phyloP scores from a whole-genome alignment of 2,888 invertebrate species.

The Cephus runcator region DNA sequence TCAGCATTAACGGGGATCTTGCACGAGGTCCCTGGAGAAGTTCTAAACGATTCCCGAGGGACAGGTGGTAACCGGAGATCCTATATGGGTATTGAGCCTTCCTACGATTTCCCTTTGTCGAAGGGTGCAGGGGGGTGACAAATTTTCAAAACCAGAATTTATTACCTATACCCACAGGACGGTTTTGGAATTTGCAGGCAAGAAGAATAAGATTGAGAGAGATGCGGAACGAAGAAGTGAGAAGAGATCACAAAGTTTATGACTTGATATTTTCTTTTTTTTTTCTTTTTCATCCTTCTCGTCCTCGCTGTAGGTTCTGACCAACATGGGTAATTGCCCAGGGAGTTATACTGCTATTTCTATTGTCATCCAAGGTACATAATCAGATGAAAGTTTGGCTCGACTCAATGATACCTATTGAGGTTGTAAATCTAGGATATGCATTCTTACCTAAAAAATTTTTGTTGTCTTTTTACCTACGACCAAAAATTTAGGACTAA shows the following conservation, averaged over 20 bases:
- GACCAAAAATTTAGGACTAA: background rate
- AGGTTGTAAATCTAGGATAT: background rate
- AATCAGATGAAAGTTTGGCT: background rate
- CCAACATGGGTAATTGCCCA: background rate
- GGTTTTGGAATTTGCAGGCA: slow-evolving; percentile 5
- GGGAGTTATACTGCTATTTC: background rate
- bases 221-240: background rate
- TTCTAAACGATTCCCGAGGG: slow-evolving; percentile 42
- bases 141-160: slow-evolving; percentile 56
- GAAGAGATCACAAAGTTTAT: background rate
- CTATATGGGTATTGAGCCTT: background rate
- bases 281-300: background rate
- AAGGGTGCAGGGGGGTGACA: slow-evolving; percentile 40
- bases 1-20: slow-evolving; percentile 29
- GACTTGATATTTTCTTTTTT: background rate
- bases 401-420: background rate
- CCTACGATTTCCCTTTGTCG: background rate
- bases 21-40: slow-evolving; percentile 7
- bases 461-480: background rate
- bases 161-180: slow-evolving; percentile 36
- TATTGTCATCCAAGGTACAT: background rate
- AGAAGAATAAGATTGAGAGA: background rate
- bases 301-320: background rate
- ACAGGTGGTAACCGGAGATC: slow-evolving; percentile 56
- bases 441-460: background rate